Conservation (phyloP, 2,113 vertebrate species). For the Ascaphus truei region DNA sequence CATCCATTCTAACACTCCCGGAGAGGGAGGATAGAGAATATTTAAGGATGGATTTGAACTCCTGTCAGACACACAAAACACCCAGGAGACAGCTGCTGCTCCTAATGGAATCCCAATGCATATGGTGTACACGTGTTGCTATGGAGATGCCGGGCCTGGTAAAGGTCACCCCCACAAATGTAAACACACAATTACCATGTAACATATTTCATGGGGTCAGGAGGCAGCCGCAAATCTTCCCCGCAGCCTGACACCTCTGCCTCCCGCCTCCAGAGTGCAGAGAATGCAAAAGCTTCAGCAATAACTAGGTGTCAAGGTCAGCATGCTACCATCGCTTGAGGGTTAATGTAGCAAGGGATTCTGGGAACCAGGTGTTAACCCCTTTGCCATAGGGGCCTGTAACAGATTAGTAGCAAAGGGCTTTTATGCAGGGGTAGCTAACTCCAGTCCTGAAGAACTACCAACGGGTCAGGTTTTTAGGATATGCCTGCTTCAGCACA, state of each 20-base stretch:
- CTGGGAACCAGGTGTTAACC: not conserved
- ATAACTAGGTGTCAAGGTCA: slow-evolving; percentile 1
- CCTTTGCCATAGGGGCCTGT: not conserved
- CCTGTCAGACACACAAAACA: not conserved
- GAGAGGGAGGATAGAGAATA: not conserved
- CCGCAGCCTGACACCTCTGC: not conserved
- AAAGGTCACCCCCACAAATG: slow-evolving; percentile 23
- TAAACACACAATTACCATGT: slow-evolving; percentile 34
- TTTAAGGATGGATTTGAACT: slow-evolving; percentile 12
- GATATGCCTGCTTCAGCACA: too few species aligned
- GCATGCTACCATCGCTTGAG: not conserved
- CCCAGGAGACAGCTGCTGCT: not conserved
- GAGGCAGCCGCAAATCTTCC: slow-evolving; percentile 11
- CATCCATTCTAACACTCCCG: too few species aligned
- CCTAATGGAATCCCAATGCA: slow-evolving; percentile 16
- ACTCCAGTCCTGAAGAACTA: too few species aligned
- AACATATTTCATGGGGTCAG: slow-evolving; percentile 32
- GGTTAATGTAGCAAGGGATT: not conserved
- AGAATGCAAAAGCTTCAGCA: not conserved
- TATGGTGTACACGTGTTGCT: slow-evolving; percentile 4
- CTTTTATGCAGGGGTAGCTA: too few species aligned
- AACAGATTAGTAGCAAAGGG: too few species aligned
- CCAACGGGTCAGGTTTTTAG: too few species aligned
- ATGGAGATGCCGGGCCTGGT: slow-evolving; percentile 1
- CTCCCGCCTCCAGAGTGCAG: not conserved